Evolutionary conservation across 2,113 vertebrate genomes (phyloP), one percentile per base, ranked within the genome.

Genomic region (Gymnobelideus leadbeateri): DNA sequence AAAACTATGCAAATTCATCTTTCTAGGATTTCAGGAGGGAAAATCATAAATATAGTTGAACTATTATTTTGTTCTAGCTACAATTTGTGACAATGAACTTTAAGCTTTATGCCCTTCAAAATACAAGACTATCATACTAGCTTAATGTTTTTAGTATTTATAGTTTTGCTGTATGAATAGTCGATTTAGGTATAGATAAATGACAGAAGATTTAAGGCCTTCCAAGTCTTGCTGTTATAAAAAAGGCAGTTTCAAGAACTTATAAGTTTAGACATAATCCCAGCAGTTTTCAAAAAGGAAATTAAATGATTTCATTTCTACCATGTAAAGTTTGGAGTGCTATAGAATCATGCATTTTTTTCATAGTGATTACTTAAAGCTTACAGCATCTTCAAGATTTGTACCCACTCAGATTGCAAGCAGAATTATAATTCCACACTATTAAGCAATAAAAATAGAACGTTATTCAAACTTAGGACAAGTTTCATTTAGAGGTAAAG

Each of bases 401-500:
- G 51, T 19, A 5, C 21, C 19, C 91, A 93, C 89, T 14, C 8
- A 61, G 10, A 91, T 77, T 94, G 97, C 57, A 95, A 91, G 37
- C 5, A 84, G 9, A 93, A 95, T 96, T 96, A 77, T 91, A 93
- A 9, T 93, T 97, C 49, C 3, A 49, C 49, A 55, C 54, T 96
- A 93, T 92, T 95, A 95, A 91, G 46, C 57, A 97, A 55, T 93
- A 90, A 96, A 96, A 96, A 23, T 4, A 92, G 23, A 50, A 77
- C 94, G 89, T 91, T 90, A 96, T 93, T 96, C 28, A 94, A 94
- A n/a, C 46, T 90, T n/a, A 92, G 46, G 53, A 90, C 0, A 92
- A 25, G 0, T 92, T 95, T 57, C 90, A 50, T 92, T 98, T 98
- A 96, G 95, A 95, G 54, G 92, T 92, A 96, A 95, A 96, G 25